These are phyloP conservation scores for Tetrax tetrax DNA, from an alignment of 2,113 vertebrate genomes.

Conservation along the genomic window DNA sequence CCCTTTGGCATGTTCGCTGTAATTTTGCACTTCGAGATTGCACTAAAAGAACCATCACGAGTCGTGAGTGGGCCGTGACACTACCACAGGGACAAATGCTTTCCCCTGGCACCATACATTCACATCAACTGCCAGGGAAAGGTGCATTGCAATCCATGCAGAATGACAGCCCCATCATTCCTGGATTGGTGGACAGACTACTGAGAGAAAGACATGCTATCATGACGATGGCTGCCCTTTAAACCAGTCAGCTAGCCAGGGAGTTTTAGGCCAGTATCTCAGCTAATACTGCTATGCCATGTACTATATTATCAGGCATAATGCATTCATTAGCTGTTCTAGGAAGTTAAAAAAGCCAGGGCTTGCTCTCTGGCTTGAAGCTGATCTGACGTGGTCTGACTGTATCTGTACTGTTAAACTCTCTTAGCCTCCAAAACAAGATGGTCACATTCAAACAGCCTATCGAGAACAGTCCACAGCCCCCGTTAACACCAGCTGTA, in stretches of 20 bases:
- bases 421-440: background rate
- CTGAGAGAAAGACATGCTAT: background rate
- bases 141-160: background rate
- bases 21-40: no score
- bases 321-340: background rate
- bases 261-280: background rate
- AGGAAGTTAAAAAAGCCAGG: background rate
- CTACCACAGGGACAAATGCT: background rate
- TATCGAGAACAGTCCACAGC: background rate
- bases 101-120: background rate
- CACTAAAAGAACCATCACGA: no score
- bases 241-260: background rate
- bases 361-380: background rate
- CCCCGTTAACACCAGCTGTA: background rate
- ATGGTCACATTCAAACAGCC: background rate
- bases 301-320: background rate
- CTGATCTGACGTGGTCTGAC: background rate
- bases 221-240: background rate
- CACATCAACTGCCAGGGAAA: background rate
- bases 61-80: no score
- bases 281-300: background rate
- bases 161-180: rapidly evolving
- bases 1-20: no score
- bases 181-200: background rate
- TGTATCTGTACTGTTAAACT: background rate